A percentile compares a stretch with the other conserved stretches of the same genome.
These are phyloP conservation scores for Arge pagana DNA, from an alignment of 2,888 invertebrate species.

Conservation along the genomic window DNA sequence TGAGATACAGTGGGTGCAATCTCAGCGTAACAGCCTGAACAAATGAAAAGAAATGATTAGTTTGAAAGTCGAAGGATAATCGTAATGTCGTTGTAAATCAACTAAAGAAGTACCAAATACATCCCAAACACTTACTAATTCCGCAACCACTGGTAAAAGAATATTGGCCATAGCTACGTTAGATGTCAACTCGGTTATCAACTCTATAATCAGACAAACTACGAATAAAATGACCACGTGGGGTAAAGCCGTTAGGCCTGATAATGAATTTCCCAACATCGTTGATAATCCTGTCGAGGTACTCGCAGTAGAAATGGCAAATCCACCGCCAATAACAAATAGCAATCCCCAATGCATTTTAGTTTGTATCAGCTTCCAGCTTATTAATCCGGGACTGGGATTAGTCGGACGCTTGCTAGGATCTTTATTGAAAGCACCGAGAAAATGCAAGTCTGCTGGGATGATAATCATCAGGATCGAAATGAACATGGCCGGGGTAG, in stretches of 20 bases:
- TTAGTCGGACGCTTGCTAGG: slow-evolving; percentile 64
- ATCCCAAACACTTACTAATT: slow-evolving; percentile 65
- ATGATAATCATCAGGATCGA: slow-evolving; percentile 82
- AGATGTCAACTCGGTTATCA: slow-evolving; percentile 86
- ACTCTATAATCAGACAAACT: slow-evolving; percentile 77
- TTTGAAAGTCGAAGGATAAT: neutral
- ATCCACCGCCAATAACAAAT: slow-evolving; percentile 87
- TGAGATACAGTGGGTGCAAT: slow-evolving; percentile 86
- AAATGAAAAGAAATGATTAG: slow-evolving; percentile 11
- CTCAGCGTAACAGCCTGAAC: slow-evolving; percentile 70
- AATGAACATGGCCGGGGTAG: slow-evolving; percentile 82
- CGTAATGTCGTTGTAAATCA: neutral
- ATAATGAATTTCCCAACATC: slow-evolving; percentile 74
- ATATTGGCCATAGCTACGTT: slow-evolving; percentile 92
- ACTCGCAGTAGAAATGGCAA: slow-evolving; percentile 87
- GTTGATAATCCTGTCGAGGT: slow-evolving; percentile 77
- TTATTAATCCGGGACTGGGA: slow-evolving; percentile 73
- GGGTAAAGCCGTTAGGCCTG: slow-evolving; percentile 68
- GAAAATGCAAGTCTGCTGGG: slow-evolving; percentile 78
- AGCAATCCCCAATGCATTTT: slow-evolving; percentile 91
- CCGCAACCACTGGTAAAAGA: slow-evolving; percentile 80
- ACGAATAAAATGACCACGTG: slow-evolving; percentile 72
- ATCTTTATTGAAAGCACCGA: slow-evolving; percentile 68
- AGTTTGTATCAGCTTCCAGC: slow-evolving; percentile 83
- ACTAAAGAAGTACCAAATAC: neutral